Percentiles rank a stretch among this genome's conserved stretches.
phyloP scores from a whole-genome alignment of 2,113 vertebrate species.

The Phrynosoma blainvillii region DNA sequence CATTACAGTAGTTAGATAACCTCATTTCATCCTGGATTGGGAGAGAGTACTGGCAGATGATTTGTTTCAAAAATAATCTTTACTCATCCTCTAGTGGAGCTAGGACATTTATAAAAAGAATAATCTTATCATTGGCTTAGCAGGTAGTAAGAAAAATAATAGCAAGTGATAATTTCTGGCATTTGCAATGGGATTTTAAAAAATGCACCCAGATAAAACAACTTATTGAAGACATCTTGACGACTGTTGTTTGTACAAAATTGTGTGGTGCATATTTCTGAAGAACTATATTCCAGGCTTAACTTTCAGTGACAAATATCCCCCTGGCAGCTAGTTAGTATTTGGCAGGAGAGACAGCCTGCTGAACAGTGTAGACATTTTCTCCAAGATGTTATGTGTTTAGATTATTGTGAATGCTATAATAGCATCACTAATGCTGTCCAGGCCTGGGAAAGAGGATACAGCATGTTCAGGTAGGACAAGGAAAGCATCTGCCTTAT shows the following conservation, averaged over 20 bases:
- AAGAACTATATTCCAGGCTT: not conserved
- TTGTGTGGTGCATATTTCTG: not conserved
- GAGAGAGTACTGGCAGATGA: conserved; percentile 42
- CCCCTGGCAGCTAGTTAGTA: not conserved
- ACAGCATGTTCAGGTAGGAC: no score
- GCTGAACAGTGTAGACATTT: not conserved
- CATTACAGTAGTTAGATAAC: conserved; percentile 67
- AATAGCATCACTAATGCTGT: not conserved
- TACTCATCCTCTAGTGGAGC: conserved; percentile 40
- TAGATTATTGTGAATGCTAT: not conserved
- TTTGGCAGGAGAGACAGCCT: not conserved
- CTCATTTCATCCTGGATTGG: conserved; percentile 60
- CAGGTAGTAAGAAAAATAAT: conserved; percentile 43
- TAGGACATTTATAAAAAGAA: conserved; percentile 37
- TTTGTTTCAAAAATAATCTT: conserved; percentile 52
- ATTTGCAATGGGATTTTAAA: conserved; percentile 9
- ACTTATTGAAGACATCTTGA: not conserved
- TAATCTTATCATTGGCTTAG: conserved; percentile 53
- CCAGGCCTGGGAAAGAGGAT: not conserved
- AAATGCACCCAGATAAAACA: not conserved
- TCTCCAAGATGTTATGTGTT: not conserved
- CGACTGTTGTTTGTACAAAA: not conserved
- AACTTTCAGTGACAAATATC: not conserved
- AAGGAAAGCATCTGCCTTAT: no score
- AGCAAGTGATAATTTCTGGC: conserved; percentile 40